These are phyloP conservation scores for Rhodophaea formosa DNA, from an alignment of 2,888 invertebrate genomes.

Conservation along the genomic window DNA sequence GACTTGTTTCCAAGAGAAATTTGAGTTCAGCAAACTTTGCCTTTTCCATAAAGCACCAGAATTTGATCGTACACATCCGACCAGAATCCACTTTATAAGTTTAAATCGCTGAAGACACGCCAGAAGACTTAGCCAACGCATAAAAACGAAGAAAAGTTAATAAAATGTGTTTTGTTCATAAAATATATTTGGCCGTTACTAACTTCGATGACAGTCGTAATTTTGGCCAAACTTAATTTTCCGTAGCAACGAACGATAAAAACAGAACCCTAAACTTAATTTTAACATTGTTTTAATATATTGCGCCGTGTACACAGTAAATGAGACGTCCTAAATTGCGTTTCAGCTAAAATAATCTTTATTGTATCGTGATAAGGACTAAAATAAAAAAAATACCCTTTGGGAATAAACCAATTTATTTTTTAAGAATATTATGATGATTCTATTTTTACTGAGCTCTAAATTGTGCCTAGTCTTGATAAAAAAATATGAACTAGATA, in stretches of 20 bases:
- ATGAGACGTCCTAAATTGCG: neutral
- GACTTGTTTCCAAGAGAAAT: neutral
- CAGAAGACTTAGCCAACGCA: neutral
- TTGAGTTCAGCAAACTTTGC: no score
- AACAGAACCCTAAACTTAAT: conserved; percentile 6
- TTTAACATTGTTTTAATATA: conserved; percentile 1
- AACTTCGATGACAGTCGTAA: conserved; percentile 2
- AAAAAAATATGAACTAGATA: neutral
- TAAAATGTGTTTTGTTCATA: neutral
- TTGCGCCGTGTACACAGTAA: conserved; percentile 1
- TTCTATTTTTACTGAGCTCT: neutral
- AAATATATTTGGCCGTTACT: neutral
- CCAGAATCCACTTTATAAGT: neutral
- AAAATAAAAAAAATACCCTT: neutral
- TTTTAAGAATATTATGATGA: neutral
- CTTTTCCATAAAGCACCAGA: neutral
- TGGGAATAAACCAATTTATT: neutral
- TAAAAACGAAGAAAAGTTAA: neutral
- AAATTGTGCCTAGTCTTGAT: neutral
- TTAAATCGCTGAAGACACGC: neutral
- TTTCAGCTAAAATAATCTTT: neutral
- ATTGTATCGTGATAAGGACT: neutral
- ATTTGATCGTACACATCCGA: neutral
- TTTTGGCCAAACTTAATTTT: conserved; percentile 6
- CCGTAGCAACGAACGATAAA: conserved; percentile 12